Conservation (phyloP, 2,113 vertebrate species). For the Ptyas mucosa region DNA sequence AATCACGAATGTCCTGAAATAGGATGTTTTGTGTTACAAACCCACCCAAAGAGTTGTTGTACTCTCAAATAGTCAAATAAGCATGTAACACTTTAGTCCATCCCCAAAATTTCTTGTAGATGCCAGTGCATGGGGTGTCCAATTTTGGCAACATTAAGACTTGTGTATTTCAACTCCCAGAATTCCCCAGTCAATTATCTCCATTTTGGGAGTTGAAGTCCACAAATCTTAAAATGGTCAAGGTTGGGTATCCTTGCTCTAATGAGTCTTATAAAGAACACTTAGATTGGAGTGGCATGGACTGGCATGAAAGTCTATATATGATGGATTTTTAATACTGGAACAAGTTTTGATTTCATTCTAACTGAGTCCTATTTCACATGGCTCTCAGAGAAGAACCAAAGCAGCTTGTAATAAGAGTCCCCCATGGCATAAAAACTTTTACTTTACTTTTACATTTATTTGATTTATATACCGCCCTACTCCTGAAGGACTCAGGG, state of each 20-base stretch:
- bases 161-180: background rate
- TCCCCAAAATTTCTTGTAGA: background rate
- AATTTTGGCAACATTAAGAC: background rate
- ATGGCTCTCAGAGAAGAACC: background rate
- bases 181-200: background rate
- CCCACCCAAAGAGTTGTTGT: background rate
- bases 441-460: too few relatives aligned
- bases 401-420: background rate
- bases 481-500: too few relatives aligned
- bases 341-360: background rate
- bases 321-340: background rate
- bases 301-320: background rate
- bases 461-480: too few relatives aligned
- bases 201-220: background rate
- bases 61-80: background rate
- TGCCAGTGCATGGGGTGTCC: background rate
- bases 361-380: background rate
- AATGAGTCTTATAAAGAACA: background rate
- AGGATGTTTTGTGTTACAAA: background rate
- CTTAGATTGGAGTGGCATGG: background rate
- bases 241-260: background rate
- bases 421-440: background rate
- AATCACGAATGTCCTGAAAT: background rate
- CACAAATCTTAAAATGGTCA: background rate
- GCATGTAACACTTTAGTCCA: too few relatives aligned